These are phyloP conservation scores for Gambelia wislizenii DNA, from an alignment of 2,797 vertebrate genomes.

Conservation along the genomic window DNA sequence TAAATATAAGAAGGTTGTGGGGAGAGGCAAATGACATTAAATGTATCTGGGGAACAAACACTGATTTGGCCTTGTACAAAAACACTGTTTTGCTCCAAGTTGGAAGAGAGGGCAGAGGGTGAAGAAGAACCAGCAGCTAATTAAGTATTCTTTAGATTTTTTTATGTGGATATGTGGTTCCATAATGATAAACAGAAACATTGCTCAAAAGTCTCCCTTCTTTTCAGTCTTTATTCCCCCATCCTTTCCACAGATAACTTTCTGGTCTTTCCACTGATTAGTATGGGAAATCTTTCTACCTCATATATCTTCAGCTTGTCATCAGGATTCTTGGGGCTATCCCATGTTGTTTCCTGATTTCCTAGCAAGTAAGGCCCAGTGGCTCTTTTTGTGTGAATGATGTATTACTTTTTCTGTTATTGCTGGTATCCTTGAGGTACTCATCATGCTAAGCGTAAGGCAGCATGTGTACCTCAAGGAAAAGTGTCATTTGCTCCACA, in stretches of 20 bases:
- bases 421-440: constrained; percentile 18
- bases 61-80: constrained; percentile 14
- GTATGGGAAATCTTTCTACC: constrained; percentile 56
- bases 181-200: constrained; percentile 17
- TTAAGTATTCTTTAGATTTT: background rate
- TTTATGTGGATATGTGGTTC: background rate
- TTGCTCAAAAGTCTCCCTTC: constrained; percentile 56
- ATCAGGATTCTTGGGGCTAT: constrained; percentile 48
- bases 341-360: constrained; percentile 35
- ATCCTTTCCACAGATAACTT: constrained; percentile 51
- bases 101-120: constrained; percentile 2
- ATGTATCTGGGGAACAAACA: constrained; percentile 22
- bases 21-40: background rate
- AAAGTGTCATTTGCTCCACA: background rate
- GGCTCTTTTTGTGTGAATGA: constrained; percentile 48
- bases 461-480: background rate
- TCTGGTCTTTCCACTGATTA: constrained; percentile 59
- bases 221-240: constrained; percentile 53
- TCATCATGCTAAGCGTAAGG: background rate
- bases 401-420: constrained; percentile 34
- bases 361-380: constrained; percentile 14
- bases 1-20: background rate
- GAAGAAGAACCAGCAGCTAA: background rate
- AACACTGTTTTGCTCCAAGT: constrained; percentile 26
- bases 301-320: constrained; percentile 59